A percentile compares a stretch with the other conserved stretches of the same genome.
Evolutionary conservation across 2,113 vertebrate species (phyloP).

Genomic region (Ammodytes marinus): DNA sequence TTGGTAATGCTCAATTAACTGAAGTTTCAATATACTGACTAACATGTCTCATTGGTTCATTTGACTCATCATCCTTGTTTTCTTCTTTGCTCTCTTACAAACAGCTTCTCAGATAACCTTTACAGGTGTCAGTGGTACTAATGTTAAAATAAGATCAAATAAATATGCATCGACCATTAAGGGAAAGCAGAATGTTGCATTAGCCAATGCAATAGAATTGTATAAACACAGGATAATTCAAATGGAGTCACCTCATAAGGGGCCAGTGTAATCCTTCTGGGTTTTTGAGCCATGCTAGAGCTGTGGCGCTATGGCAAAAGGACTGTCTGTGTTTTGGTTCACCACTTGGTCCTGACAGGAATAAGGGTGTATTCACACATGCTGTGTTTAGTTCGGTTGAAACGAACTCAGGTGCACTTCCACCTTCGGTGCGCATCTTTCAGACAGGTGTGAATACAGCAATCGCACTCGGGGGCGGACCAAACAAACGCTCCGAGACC

Average conservation of each 20-base stretch:
- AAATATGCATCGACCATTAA: neutral
- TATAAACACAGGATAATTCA: neutral
- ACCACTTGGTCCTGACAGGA: neutral
- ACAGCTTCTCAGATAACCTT: neutral
- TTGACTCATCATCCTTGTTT: neutral
- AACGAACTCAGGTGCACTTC: too few species aligned
- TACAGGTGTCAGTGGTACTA: slow-evolving; percentile 34
- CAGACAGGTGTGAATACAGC: too few species aligned
- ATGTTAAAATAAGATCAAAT: neutral
- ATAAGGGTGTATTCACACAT: too few species aligned
- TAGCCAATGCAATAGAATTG: neutral
- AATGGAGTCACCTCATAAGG: neutral
- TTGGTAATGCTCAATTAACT: slow-evolving; percentile 30
- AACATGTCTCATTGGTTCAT: slow-evolving; percentile 32
- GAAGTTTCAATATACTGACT: slow-evolving; percentile 8
- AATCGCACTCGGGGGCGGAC: too few species aligned
- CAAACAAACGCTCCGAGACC: too few species aligned
- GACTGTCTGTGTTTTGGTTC: neutral
- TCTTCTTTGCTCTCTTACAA: neutral
- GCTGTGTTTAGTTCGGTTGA: too few species aligned
- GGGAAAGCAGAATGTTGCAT: neutral
- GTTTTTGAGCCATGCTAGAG: neutral
- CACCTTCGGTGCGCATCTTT: too few species aligned
- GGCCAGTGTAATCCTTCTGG: neutral
- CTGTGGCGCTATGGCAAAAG: neutral